phyloP scores from a whole-genome alignment of 2,113 vertebrate species.

The Tylochromis polylepis region DNA sequence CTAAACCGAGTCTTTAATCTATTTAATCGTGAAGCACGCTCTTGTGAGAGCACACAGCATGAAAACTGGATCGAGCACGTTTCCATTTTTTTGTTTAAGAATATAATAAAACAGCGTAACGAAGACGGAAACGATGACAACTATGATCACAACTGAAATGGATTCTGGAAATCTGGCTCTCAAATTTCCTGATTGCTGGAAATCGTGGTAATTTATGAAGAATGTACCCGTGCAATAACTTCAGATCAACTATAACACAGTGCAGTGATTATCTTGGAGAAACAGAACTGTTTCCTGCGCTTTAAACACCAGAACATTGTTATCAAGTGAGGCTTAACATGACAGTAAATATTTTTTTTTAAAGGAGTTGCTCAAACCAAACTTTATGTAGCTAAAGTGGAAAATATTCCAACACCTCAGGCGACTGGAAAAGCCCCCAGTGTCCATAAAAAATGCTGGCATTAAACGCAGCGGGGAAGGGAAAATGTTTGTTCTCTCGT shows the following conservation, averaged over 20 bases:
- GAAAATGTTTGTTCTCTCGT: not conserved
- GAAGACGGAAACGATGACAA: not conserved
- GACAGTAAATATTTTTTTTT: not conserved
- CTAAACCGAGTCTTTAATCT: not conserved
- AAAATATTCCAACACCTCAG: conserved; percentile 40
- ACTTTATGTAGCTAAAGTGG: conserved; percentile 28
- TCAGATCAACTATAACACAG: not conserved
- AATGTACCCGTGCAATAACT: not conserved
- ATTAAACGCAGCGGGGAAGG: not conserved
- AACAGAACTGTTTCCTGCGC: not conserved
- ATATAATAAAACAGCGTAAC: not conserved
- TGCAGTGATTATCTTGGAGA: not conserved
- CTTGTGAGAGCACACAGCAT: not conserved
- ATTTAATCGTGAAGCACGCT: not conserved
- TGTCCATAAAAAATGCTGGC: conserved; percentile 25
- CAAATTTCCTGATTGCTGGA: not conserved
- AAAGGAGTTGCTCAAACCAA: conserved; percentile 24
- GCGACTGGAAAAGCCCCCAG: conserved; percentile 35
- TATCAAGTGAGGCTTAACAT: not conserved
- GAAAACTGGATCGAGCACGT: not conserved
- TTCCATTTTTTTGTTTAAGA: not conserved
- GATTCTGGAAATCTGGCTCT: not conserved
- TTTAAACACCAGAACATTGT: not conserved
- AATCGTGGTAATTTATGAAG: not conserved
- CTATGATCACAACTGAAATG: not conserved